phyloP scores from a whole-genome alignment of 1,140 invertebrate species.

The Patella vulgata region DNA sequence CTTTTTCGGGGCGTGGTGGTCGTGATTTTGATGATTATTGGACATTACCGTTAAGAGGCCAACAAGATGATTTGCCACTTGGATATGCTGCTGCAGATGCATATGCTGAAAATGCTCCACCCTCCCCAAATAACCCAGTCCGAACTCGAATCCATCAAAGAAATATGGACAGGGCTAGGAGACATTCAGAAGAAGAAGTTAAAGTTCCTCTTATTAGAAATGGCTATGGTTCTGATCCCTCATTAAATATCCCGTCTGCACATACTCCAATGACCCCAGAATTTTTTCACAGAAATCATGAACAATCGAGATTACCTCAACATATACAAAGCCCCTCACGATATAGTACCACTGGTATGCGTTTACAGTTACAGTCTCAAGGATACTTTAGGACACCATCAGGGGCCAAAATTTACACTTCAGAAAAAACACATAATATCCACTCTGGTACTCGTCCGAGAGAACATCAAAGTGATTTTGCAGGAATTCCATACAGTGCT shows the following conservation, averaged over 20 bases:
- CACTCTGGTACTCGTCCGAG: neutral
- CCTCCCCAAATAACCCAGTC: neutral
- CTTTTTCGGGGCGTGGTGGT: conserved; percentile 50
- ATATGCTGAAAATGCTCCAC: conserved; percentile 35
- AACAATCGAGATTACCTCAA: neutral
- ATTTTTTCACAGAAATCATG: too few species aligned
- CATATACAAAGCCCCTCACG: conserved; percentile 16
- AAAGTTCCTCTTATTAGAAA: conserved; percentile 21
- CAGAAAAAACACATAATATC: conserved; percentile 14
- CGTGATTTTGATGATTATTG: conserved; percentile 52
- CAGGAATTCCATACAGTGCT: conserved; percentile 16
- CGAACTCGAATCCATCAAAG: too few species aligned
- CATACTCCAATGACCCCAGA: too few species aligned
- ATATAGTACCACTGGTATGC: conserved; percentile 19
- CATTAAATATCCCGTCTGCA: conserved; percentile 23
- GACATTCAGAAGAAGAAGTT: conserved; percentile 14
- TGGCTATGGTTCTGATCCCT: conserved; percentile 34
- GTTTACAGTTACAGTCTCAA: conserved; percentile 9
- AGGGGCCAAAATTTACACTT: conserved; percentile 20
- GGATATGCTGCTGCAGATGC: conserved; percentile 57
- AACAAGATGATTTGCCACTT: conserved; percentile 50
- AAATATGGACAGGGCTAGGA: too few species aligned
- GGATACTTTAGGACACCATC: conserved; percentile 17
- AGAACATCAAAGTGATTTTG: neutral
- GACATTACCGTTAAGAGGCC: conserved; percentile 36